These are phyloP conservation scores for Cylas formicarius DNA, from an alignment of 1,140 invertebrate genomes.

Conservation along the genomic window DNA sequence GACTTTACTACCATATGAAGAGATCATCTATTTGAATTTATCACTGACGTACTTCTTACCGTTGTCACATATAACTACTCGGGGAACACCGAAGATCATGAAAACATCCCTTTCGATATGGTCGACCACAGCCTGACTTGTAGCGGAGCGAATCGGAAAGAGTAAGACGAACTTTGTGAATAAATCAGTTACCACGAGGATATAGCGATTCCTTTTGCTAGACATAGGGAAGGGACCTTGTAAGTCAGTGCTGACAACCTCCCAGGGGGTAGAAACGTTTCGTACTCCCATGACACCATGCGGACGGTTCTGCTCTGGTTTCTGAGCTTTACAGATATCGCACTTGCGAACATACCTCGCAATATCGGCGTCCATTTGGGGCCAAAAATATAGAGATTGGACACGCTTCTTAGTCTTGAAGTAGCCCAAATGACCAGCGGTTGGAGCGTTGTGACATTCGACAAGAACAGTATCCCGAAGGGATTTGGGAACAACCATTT, in stretches of 20 bases:
- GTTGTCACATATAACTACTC: constrained; percentile 24
- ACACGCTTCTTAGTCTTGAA: constrained; percentile 20
- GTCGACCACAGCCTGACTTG: constrained; percentile 8
- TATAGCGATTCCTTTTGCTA: constrained; percentile 27
- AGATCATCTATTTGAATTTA: no score
- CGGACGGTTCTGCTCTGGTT: constrained; percentile 1
- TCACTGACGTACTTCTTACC: no score
- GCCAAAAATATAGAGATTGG: constrained; percentile 19
- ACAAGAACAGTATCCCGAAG: constrained; percentile 6
- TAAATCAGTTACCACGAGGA: constrained; percentile 36
- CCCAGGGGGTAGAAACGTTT: constrained; percentile 16
- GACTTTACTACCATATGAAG: no score
- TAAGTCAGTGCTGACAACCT: constrained; percentile 37
- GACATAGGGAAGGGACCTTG: constrained; percentile 35
- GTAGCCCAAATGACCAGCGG: constrained; percentile 11
- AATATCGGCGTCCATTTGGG: constrained; percentile 17
- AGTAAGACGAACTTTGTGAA: constrained; percentile 24
- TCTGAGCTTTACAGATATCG: constrained; percentile 17
- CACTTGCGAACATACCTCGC: constrained; percentile 8
- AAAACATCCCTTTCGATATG: constrained; percentile 22
- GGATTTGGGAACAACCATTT: constrained; percentile 16
- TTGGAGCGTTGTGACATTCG: constrained; percentile 15
- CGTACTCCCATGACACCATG: constrained; percentile 23
- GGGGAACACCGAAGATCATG: constrained; percentile 18
- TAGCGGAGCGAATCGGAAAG: constrained; percentile 9